Percentiles rank a stretch among this genome's conserved stretches.
Evolutionary conservation across 1,140 invertebrate genomes (phyloP).

Genomic region (Zaprionus inermis): DNA sequence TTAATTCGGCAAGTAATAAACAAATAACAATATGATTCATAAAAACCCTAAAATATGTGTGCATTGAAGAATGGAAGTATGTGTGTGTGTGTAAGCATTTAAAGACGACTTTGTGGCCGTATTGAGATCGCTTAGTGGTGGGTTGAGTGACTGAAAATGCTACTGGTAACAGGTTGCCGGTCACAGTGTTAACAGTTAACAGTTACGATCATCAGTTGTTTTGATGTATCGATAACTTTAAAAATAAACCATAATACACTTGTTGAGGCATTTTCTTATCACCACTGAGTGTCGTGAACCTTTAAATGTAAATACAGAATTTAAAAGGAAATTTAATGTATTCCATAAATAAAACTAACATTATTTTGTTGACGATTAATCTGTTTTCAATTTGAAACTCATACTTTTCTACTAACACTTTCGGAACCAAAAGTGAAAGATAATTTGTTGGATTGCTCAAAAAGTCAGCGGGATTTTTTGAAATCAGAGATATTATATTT

Average conservation of each 20-base stretch:
- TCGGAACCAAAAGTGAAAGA: too few species aligned
- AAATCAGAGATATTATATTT: too few species aligned
- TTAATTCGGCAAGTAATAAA: not conserved
- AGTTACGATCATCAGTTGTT: not conserved
- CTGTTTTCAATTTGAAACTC: too few species aligned
- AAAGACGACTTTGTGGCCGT: slow-evolving; percentile 1
- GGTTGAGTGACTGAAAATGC: not conserved
- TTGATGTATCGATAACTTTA: not conserved
- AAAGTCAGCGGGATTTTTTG: too few species aligned
- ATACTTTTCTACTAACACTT: too few species aligned
- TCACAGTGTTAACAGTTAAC: slow-evolving; percentile 1
- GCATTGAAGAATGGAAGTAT: not conserved
- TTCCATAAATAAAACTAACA: not conserved
- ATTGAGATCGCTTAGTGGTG: not conserved
- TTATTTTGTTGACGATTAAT: not conserved
- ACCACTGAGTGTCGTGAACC: not conserved
- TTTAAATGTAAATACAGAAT: not conserved
- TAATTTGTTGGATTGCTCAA: too few species aligned
- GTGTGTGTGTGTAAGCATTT: not conserved
- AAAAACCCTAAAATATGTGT: not conserved
- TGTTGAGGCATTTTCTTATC: not conserved
- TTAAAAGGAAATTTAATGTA: not conserved
- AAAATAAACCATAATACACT: not conserved
- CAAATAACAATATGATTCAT: not conserved
- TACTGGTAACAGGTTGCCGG: not conserved